Conservation (phyloP, 2,113 vertebrate genomes). For the Rutilus rutilus region DNA sequence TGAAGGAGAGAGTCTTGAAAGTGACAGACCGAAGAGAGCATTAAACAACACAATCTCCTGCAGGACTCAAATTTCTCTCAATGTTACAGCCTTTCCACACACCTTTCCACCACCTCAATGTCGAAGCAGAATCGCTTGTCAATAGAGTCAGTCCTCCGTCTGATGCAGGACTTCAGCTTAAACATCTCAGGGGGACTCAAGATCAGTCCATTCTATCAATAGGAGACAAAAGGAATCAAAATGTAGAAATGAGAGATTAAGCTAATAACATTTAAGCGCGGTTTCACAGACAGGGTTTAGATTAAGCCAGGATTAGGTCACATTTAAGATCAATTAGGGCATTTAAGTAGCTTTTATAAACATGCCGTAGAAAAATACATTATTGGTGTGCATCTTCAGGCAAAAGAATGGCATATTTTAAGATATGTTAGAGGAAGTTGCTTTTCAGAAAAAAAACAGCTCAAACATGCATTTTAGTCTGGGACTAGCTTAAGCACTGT, state of each 20-base stretch:
- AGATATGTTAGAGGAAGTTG: no score
- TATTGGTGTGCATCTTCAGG: no score
- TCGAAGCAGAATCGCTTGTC: constrained; percentile 91
- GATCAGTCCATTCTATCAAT: constrained; percentile 84
- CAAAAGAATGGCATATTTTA: no score
- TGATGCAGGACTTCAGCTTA: constrained; percentile 87
- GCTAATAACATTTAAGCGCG: not conserved
- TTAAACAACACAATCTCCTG: constrained; percentile 22
- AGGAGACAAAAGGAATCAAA: constrained; percentile 6
- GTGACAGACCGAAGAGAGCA: constrained; percentile 36
- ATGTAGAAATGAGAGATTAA: not conserved
- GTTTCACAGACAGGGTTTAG: no score
- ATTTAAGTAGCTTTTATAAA: no score
- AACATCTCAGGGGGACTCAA: constrained; percentile 84
- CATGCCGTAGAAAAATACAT: no score
- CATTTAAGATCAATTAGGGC: no score
- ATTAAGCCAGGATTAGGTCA: no score
- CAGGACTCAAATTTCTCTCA: constrained; percentile 6
- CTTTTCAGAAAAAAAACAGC: no score
- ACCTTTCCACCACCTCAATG: constrained; percentile 90
- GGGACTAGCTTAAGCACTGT: no score
- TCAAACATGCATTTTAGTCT: no score
- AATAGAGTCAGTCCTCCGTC: constrained; percentile 88
- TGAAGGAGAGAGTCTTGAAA: constrained; percentile 47
- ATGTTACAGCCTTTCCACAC: not conserved